A percentile compares a stretch with the other conserved stretches of the same genome.
phyloP scores from a whole-genome alignment of 35 echinoderm and acorn worm genomes.

The Ptychodera flava region DNA sequence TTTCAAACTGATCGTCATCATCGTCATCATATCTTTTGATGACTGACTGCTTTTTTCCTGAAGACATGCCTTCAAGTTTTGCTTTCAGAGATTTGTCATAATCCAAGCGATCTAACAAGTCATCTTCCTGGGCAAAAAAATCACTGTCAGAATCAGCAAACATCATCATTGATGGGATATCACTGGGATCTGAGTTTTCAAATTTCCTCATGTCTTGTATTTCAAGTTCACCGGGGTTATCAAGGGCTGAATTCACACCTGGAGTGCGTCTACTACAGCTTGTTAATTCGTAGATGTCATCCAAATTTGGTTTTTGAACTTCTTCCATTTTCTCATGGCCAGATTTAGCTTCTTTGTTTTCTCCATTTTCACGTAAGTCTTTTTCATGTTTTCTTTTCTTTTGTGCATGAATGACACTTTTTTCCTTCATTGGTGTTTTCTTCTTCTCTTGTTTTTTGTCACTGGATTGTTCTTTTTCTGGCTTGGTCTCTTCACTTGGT shows the following conservation, averaged over 20 bases:
- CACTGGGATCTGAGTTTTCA: background rate
- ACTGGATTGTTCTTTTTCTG: background rate
- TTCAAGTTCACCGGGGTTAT: background rate
- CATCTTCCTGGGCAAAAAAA: background rate
- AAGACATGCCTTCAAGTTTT: background rate
- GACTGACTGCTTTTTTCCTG: constrained; percentile 3
- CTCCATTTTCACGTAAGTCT: no score
- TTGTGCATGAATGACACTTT: no score
- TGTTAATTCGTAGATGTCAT: no score
- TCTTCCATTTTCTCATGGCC: background rate
- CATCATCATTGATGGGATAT: background rate
- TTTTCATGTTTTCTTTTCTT: no score
- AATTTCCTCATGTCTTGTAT: background rate
- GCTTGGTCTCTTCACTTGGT: background rate
- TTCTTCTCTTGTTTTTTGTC: background rate
- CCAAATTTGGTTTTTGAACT: background rate
- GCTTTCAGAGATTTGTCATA: background rate
- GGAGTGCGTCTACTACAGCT: background rate
- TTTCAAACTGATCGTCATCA: constrained; percentile 42
- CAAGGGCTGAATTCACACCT: background rate
- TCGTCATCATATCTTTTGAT: background rate
- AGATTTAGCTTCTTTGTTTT: no score
- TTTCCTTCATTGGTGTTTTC: background rate
- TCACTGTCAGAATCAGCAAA: background rate
- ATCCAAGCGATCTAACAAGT: background rate